A percentile compares a stretch with the other conserved stretches of the same genome.
Conservation (phyloP, 2,113 vertebrate species). For the Tretioscincus oriximinensis region DNA sequence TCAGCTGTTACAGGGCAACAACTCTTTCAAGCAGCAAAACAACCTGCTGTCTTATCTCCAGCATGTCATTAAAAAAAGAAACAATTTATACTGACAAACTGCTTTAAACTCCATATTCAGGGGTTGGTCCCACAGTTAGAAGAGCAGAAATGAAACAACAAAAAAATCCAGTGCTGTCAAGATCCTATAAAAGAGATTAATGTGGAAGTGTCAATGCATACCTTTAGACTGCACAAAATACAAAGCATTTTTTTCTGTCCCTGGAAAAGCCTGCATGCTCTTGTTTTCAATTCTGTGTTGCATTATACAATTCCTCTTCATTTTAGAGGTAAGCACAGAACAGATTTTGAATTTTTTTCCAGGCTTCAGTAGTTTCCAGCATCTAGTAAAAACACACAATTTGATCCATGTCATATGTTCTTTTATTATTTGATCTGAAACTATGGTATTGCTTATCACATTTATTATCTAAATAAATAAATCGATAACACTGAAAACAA, state of each 20-base stretch:
- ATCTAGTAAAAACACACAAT: too few relatives aligned
- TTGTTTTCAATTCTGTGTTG: neutral
- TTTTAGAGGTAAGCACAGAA: too few relatives aligned
- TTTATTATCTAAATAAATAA: too few relatives aligned
- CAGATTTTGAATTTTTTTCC: too few relatives aligned
- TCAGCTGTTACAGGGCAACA: neutral
- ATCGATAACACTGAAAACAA: too few relatives aligned
- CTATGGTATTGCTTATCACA: too few relatives aligned
- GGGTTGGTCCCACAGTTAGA: neutral
- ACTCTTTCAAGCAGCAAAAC: neutral
- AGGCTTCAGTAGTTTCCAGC: too few relatives aligned
- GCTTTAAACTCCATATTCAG: neutral
- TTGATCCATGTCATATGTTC: too few relatives aligned
- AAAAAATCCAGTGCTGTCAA: too few relatives aligned
- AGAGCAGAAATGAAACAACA: neutral
- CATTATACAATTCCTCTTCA: too few relatives aligned
- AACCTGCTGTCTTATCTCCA: neutral
- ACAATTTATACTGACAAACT: neutral
- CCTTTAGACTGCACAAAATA: neutral
- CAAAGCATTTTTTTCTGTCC: neutral
- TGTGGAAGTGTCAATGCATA: neutral
- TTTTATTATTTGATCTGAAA: too few relatives aligned
- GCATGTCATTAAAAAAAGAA: too few relatives aligned
- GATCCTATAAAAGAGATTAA: neutral
- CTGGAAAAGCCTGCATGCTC: neutral